Evolutionary conservation across 2,113 vertebrate genomes (phyloP), one percentile per base, ranked within the genome.

Genomic region (Perca fluviatilis): DNA sequence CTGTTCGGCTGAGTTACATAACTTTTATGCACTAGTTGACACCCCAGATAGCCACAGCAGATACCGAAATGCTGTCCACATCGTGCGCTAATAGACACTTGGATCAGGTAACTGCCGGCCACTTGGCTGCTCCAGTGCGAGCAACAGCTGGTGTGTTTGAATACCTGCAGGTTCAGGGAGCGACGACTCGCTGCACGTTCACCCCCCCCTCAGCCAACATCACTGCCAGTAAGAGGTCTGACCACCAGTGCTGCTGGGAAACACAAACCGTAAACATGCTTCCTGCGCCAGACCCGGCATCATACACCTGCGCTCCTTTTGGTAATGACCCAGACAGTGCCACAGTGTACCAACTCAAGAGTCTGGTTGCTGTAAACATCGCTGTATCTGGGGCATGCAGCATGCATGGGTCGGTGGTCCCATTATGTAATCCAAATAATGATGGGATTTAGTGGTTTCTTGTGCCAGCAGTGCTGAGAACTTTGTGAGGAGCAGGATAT

Each of bases 1-100:
- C 86, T 87, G 80, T 89, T 88, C 73, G 63, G 79, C 50, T 53
- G 61, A 92, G 91, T 94, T 94, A 89, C 82, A 91, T 94, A 94
- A 94, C 92, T 94, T 92, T 92, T 83, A 68, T 83, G 74, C 80
- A 88, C 87, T 64, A 82, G 84, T 84, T 88, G 87, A 85, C 84
- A 88, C 82, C 69, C 43, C 64, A 50, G 56, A 74, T 67, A 76
- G 71, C 72, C 60, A 25, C 27, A 57, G 74, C 66, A 47, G 73
- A 74, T 66, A 49, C 57, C 69, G 58, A 72, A 68, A 78, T 64
- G 77, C 72, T 62, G 80, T 68, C 80, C 81, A 69, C 81, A 56
- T 70, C 33, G 5, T 53, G 79, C 73, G 65, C 61, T 62, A 75
- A 77, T 54, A 81, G 33, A 74, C 87, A 91, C 77, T 68, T 83